Percentiles rank a stretch among this genome's conserved stretches.
Conservation (phyloP, 2,888 invertebrate species). For the Sericinus montela region DNA sequence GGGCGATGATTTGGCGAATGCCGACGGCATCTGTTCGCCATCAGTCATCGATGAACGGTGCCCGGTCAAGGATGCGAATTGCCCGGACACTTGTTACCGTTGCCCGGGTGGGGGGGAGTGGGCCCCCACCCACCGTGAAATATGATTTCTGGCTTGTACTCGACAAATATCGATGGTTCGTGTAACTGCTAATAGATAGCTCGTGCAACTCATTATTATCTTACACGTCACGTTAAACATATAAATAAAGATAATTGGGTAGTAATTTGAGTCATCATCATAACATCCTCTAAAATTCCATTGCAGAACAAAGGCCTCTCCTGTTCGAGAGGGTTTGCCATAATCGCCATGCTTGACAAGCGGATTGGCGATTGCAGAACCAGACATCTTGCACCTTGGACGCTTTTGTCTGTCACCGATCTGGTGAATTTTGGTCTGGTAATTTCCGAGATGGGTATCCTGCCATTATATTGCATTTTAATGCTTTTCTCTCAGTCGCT, state of each 20-base stretch:
- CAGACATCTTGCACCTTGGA: too few species aligned
- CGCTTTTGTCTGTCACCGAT: too few species aligned
- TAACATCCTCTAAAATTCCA: too few species aligned
- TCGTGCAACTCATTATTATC: constrained; percentile 1
- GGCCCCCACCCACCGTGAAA: constrained; percentile 22
- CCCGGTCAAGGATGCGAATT: constrained; percentile 67
- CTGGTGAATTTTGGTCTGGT: too few species aligned
- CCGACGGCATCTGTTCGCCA: constrained; percentile 65
- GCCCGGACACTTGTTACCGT: constrained; percentile 39
- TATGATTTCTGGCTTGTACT: constrained; percentile 25
- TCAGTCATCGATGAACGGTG: constrained; percentile 71
- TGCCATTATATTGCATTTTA: too few species aligned
- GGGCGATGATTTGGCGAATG: constrained; percentile 64
- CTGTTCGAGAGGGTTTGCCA: too few species aligned
- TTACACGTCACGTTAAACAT: not conserved
- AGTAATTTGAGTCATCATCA: not conserved
- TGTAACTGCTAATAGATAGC: constrained; percentile 11
- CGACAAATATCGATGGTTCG: constrained; percentile 26
- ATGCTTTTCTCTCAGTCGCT: too few species aligned
- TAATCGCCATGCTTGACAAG: too few species aligned
- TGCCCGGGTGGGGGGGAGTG: constrained; percentile 9
- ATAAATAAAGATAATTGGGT: not conserved
- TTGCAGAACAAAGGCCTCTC: too few species aligned
- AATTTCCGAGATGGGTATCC: too few species aligned
- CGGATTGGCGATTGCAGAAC: too few species aligned